A percentile compares a stretch with the other conserved stretches of the same genome.
These are phyloP conservation scores for Macquaria australasica DNA, from an alignment of 2,113 vertebrate genomes.

Conservation along the genomic window DNA sequence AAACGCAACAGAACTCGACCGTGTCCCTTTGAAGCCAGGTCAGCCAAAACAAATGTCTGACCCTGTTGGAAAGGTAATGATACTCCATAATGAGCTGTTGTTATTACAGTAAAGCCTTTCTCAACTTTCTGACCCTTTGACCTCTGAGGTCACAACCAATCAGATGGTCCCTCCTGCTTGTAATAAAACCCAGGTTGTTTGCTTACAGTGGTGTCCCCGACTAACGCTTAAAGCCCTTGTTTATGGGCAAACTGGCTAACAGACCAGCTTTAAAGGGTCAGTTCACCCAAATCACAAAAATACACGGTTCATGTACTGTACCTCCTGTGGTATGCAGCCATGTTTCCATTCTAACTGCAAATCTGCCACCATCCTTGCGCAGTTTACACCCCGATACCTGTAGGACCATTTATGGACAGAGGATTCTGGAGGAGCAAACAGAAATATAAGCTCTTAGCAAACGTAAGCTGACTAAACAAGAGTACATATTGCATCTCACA, in stretches of 20 bases:
- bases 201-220: neutral
- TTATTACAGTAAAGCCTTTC: slow-evolving; percentile 59
- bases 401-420: too few species aligned
- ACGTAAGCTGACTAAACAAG: too few species aligned
- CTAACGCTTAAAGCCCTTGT: neutral
- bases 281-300: neutral
- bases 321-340: too few species aligned
- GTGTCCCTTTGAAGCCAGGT: slow-evolving; percentile 33
- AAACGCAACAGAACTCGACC: neutral
- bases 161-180: neutral
- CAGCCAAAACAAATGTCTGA: slow-evolving; percentile 46
- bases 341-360: too few species aligned
- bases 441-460: too few species aligned
- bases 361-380: too few species aligned
- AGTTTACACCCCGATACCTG: too few species aligned
- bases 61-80: slow-evolving; percentile 31
- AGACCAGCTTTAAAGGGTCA: neutral
- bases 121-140: slow-evolving; percentile 48
- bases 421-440: too few species aligned
- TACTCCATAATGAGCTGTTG: slow-evolving; percentile 34
- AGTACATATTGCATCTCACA: too few species aligned
- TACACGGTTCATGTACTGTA: neutral
- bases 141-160: slow-evolving; percentile 22
- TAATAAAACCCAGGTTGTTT: slow-evolving; percentile 40
- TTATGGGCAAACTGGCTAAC: neutral